Base-by-base conservation (phyloP, 1,140 invertebrate species). In the Plutomurus gul region DNA sequence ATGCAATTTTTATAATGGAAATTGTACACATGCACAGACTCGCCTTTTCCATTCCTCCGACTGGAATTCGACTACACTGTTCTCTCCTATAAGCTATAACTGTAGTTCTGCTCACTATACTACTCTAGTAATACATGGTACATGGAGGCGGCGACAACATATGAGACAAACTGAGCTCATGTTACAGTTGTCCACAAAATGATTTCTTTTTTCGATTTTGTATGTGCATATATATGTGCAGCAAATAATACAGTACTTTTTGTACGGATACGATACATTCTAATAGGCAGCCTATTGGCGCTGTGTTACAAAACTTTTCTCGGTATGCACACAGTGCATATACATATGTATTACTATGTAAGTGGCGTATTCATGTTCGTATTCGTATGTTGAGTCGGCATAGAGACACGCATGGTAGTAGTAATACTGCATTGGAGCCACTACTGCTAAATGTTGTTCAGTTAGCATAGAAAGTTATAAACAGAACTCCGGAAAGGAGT, bases 1-100 rank as follows among this genome's bases (percentile, higher is more conserved):
- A 78, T 78, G 76, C 76, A 77, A 70, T 77, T 77, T 77, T 77
- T 70, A 40, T 78, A 78, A 78, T 78, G 65, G 76, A 73, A 49
- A 78, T 73, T 72, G 30, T 72, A 73, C 40, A 78, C 65, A 39
- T 7, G 37, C 22, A 16, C 76, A 40, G 25, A 46, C 40, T 51
- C 20, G 27, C 30, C 30, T 75, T 20, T 51, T 20, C 22, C 25
- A 10, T 20, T 72, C 20, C 37, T 16, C 6, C 8, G 20, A 36
- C 36, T 65, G n/a, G n/a, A n/a, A n/a, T n/a, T n/a, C n/a, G n/a
- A n/a, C n/a, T n/a, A n/a, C n/a, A n/a, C n/a, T n/a, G n/a, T n/a
- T n/a, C n/a, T n/a, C n/a, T n/a, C n/a, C n/a, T n/a, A n/a, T n/a
- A n/a, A n/a, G n/a, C n/a, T n/a, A n/a, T n/a, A n/a, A n/a, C n/a